Percentiles rank a stretch among this genome's conserved stretches.
Evolutionary conservation across 35 echinoderm and acorn worm genomes (phyloP).

Genomic region (Strongylocentrotus purpuratus): DNA sequence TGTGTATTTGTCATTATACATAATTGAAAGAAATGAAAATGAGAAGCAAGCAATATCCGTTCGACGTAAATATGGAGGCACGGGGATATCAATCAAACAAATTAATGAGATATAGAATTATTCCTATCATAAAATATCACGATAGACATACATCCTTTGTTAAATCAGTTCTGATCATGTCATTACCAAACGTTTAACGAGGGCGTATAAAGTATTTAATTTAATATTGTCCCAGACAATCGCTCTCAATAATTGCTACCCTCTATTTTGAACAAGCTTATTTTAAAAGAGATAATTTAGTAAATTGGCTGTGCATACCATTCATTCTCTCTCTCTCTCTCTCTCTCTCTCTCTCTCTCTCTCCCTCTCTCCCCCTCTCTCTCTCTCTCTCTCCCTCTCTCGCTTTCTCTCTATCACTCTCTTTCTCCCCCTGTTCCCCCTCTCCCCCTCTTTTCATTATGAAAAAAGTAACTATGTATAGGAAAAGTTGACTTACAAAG

Average conservation of each 20-base stretch:
- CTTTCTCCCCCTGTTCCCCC: too few relatives aligned
- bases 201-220: neutral
- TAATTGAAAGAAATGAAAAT: neutral
- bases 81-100: neutral
- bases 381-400: too few relatives aligned
- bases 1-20: neutral
- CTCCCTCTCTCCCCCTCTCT: too few relatives aligned
- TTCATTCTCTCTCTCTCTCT: neutral
- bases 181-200: neutral
- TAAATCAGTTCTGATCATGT: neutral
- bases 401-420: too few relatives aligned
- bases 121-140: neutral
- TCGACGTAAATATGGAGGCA: neutral
- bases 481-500: too few relatives aligned
- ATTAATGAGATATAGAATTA: neutral
- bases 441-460: too few relatives aligned
- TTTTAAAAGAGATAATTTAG: neutral
- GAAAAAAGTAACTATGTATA: too few relatives aligned
- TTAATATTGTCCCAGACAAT: neutral
- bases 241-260: neutral
- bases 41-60: neutral
- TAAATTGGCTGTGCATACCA: neutral
- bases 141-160: too few relatives aligned
- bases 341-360: neutral
- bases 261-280: neutral